Percentiles rank a stretch among this genome's conserved stretches.
Evolutionary conservation across 2,888 invertebrate genomes (phyloP).

Genomic region (Cancer borealis): DNA sequence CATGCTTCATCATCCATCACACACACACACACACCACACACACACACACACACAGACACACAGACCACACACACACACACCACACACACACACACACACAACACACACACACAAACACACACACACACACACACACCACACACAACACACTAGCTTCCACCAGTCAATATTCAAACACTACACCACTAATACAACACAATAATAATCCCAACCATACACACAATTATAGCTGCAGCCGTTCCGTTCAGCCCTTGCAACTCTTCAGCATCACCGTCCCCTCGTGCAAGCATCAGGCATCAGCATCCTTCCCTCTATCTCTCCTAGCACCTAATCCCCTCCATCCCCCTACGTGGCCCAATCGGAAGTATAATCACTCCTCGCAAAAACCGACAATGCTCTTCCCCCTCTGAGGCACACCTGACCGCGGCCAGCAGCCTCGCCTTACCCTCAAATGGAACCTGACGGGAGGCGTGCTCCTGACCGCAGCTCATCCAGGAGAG

Average conservation of each 20-base stretch:
- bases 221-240: neutral
- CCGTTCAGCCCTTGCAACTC: neutral
- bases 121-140: slow-evolving; percentile 20
- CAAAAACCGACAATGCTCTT: neutral
- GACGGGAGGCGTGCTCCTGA: slow-evolving; percentile 24
- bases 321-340: neutral
- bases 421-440: neutral
- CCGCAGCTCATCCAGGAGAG: neutral
- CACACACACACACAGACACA: slow-evolving; percentile 20
- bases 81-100: neutral
- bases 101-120: slow-evolving; percentile 20
- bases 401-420: neutral
- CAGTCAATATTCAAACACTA: neutral
- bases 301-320: neutral
- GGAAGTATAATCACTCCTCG: neutral
- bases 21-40: slow-evolving; percentile 8
- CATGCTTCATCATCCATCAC: neutral
- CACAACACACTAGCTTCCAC: neutral
- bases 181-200: neutral
- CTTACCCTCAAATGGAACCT: slow-evolving; percentile 34
- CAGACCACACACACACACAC: slow-evolving; percentile 18
- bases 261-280: neutral
- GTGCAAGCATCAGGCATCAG: neutral
- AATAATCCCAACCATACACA: neutral
- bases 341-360: neutral